Conservation (phyloP, 2,113 vertebrate genomes). For the Struthio camelus region DNA sequence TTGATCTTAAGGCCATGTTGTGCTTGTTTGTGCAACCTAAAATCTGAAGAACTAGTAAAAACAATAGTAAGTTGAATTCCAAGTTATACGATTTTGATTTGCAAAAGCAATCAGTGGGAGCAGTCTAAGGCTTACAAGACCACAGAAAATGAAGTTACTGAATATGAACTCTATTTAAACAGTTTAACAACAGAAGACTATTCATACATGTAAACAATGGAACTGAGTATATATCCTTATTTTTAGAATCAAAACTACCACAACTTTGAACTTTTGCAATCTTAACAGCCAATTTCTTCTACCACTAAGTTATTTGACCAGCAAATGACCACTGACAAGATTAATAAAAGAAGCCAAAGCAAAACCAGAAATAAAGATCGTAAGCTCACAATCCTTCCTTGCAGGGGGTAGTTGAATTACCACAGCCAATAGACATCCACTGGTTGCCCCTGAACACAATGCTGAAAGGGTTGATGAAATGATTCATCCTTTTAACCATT, state of each 20-base stretch:
- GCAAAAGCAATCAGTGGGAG: not conserved
- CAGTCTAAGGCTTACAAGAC: not conserved
- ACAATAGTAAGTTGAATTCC: not conserved
- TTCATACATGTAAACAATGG: not conserved
- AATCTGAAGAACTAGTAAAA: not conserved
- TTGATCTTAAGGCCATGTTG: not conserved
- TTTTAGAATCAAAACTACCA: not conserved
- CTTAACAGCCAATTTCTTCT: not conserved
- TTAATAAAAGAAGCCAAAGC: not conserved
- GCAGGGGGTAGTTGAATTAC: not conserved
- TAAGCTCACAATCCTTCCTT: constrained; percentile 16
- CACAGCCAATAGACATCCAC: constrained; percentile 59
- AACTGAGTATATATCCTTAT: not conserved
- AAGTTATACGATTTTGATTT: not conserved
- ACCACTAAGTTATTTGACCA: not conserved
- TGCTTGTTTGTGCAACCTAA: not conserved
- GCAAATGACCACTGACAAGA: not conserved
- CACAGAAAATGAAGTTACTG: not conserved
- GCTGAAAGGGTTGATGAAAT: constrained; percentile 78
- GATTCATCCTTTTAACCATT: constrained; percentile 71
- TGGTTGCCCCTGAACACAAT: constrained; percentile 69
- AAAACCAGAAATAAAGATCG: constrained; percentile 45
- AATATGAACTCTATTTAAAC: not conserved
- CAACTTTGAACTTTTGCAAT: not conserved
- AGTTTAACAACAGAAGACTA: not conserved